These are phyloP conservation scores for Patella pellucida DNA, from an alignment of 2,888 invertebrate genomes.

Conservation along the genomic window DNA sequence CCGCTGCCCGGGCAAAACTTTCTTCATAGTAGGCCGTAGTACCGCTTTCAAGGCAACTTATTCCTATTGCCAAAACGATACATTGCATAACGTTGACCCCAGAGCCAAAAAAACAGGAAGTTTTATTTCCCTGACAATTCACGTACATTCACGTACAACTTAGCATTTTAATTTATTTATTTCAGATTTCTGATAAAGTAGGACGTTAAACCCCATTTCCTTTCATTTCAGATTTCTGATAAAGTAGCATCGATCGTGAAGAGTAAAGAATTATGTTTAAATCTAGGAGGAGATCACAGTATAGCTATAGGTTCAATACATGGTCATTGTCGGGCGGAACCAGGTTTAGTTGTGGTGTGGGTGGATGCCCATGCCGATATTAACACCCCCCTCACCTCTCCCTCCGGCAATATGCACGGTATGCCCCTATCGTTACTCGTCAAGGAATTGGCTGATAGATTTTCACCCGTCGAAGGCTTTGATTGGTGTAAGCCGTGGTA, in stretches of 20 bases:
- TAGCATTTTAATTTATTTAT: too few species aligned
- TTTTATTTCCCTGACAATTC: too few species aligned
- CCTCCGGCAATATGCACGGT: constrained; percentile 84
- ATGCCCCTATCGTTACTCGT: constrained; percentile 85
- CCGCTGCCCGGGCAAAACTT: too few species aligned
- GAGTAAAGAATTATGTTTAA: constrained; percentile 72
- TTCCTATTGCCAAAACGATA: too few species aligned
- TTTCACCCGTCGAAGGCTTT: constrained; percentile 81
- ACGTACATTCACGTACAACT: too few species aligned
- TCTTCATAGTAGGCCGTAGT: too few species aligned
- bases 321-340: constrained; percentile 69
- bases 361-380: constrained; percentile 94
- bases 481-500: constrained; percentile 86
- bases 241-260: constrained; percentile 50
- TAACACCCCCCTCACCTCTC: constrained; percentile 87
- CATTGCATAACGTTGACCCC: too few species aligned
- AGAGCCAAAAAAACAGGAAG: too few species aligned
- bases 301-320: constrained; percentile 80
- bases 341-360: constrained; percentile 86
- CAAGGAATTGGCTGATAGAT: constrained; percentile 81
- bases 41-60: too few species aligned
- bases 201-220: neutral
- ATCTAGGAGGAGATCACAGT: constrained; percentile 92
- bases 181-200: too few species aligned
- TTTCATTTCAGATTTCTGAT: constrained; percentile 48